These are phyloP conservation scores for Gallinago jamesoni DNA, from an alignment of 2,113 vertebrate species.

Conservation along the genomic window DNA sequence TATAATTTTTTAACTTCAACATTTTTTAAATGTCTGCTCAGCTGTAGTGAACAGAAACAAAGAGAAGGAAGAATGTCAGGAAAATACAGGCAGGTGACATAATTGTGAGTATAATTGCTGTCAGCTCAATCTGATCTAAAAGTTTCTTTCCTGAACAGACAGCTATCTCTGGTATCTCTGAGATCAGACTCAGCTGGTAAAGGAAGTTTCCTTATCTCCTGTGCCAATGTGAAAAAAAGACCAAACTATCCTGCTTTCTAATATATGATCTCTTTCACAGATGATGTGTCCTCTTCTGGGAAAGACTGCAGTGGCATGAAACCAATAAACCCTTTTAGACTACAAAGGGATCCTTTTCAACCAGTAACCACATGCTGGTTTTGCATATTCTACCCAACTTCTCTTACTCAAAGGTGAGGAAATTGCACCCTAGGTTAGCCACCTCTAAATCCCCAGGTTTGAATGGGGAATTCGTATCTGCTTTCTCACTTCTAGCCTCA, in stretches of 20 bases:
- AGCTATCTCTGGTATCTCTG: neutral
- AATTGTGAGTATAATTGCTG: neutral
- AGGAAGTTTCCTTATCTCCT: neutral
- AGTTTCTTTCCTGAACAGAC: neutral
- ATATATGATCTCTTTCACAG: neutral
- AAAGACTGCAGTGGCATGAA: neutral
- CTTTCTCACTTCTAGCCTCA: neutral
- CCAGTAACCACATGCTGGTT: neutral
- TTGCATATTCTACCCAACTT: neutral
- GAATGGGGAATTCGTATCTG: neutral
- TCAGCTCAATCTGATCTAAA: neutral
- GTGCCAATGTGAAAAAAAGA: neutral
- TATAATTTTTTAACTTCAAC: neutral
- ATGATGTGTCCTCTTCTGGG: neutral
- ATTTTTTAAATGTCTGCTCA: neutral
- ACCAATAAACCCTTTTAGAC: neutral
- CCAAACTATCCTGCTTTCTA: neutral
- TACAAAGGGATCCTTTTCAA: neutral
- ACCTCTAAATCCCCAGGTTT: neutral
- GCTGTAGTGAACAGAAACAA: neutral
- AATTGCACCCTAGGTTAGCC: neutral
- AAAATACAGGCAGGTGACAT: neutral
- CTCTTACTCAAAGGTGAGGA: neutral
- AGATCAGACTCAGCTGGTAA: neutral
- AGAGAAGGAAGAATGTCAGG: neutral